Evolutionary conservation across 2,888 invertebrate genomes (phyloP).

Genomic region (Caenorhabditis zanzibari): DNA sequence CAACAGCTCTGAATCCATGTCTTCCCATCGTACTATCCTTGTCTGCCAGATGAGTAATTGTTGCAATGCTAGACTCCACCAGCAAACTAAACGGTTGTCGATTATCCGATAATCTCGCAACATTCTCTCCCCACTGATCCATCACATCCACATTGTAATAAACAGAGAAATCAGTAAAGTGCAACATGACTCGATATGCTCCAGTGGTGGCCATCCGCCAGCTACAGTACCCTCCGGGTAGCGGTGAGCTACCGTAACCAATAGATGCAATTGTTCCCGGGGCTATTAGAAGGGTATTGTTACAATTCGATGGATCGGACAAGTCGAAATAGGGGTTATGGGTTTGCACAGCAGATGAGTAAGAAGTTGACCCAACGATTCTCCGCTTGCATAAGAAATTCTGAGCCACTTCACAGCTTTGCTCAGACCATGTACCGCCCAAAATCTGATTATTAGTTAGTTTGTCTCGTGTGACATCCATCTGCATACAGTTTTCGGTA

Average conservation of each 20-base stretch:
- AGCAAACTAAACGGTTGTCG: neutral
- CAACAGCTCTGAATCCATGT: neutral
- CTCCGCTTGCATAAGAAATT: slow-evolving; percentile 25
- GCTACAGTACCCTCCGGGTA: neutral
- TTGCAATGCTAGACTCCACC: neutral
- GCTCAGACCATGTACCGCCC: slow-evolving; percentile 3
- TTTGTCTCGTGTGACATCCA: slow-evolving; percentile 5
- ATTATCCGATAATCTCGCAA: neutral
- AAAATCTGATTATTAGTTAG: neutral
- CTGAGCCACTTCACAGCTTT: neutral
- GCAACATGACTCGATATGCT: slow-evolving; percentile 2
- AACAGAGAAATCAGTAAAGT: slow-evolving; percentile 13
- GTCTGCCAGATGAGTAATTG: neutral
- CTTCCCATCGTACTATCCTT: neutral
- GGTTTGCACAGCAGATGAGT: neutral
- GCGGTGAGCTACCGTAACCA: neutral
- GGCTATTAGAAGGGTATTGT: neutral
- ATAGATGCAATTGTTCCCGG: slow-evolving; percentile 7
- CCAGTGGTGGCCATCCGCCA: neutral
- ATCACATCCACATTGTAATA: neutral
- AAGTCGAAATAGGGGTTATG: neutral
- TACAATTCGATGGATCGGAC: slow-evolving; percentile 2
- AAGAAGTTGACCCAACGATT: neutral
- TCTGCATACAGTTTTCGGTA: slow-evolving; percentile 4
- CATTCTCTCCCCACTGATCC: slow-evolving; percentile 6